Base-by-base conservation (phyloP, 2,797 vertebrate genomes). In the Parambassis ranga region DNA sequence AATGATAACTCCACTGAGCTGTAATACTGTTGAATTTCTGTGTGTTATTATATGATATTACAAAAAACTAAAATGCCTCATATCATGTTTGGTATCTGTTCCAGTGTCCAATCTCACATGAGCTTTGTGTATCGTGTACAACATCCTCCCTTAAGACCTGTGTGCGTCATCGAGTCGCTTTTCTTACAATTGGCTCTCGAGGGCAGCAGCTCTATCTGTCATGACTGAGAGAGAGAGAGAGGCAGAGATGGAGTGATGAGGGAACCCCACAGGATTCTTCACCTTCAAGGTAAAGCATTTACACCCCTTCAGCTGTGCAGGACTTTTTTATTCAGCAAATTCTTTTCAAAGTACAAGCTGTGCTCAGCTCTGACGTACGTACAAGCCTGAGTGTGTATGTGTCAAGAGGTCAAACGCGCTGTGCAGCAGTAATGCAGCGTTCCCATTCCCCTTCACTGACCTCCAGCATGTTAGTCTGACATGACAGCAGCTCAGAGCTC, bases 211-310 rank as follows among this genome's bases (percentile, higher is more conserved):
- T 35, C 49, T 10, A 22, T 41, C 11, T 41, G 22, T 71, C 48
- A 26, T 65, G 71, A 73, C 38, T 14, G 53, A 63, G 36, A 39
- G 18, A 49, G 43, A 24, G 26, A 27, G 47, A 30, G 37, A 14
- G 41, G 19, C 46, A 14, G 27, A 33, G 30, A 18, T 19, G 7
- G 41, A 39, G 37, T 24, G 32, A 71, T n/a, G n/a, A 35, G 26
- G 51, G 43, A 46, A 2, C 39, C 24, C 7, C 58, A 33, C 58
- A 33, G 19, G 50, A 16, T 36, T 50, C 48, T 52, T 67, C 67
- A 58, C 60, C 72, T 67, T 75, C 57, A 55, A 82, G 73, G 53
- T 84, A 59, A 82, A 72, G 65, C 57, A 18, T 72, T 71, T 38
- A 51, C 18, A 18, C 36, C 11, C 10, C 13, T 38, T 38, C 33